Evolutionary conservation across 2,113 vertebrate genomes (phyloP).

Genomic region (Chamaetylas fuelleborni): DNA sequence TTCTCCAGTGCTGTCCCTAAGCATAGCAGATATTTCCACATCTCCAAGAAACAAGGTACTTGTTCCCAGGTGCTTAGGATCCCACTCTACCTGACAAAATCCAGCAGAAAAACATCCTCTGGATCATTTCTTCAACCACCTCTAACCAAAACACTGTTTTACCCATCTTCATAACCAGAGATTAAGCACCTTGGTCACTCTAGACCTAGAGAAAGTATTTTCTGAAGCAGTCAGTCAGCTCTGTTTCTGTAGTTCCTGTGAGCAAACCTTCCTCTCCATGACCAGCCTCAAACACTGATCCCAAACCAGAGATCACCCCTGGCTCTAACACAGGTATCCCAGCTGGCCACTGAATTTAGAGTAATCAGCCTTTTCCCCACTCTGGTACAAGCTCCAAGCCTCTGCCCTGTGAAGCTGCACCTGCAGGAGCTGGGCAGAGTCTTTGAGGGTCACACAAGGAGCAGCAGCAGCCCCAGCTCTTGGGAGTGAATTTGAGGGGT

Average conservation of each 20-base stretch:
- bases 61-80: neutral
- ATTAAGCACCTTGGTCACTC: neutral
- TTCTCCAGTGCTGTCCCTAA: neutral
- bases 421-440: neutral
- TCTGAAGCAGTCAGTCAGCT: neutral
- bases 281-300: neutral
- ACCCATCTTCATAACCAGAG: neutral
- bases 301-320: neutral
- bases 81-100: neutral
- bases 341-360: fast-evolving
- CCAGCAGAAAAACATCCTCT: neutral
- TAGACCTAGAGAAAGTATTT: neutral
- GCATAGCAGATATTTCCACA: neutral
- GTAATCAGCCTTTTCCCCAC: neutral
- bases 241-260: neutral
- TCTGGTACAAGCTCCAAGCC: neutral
- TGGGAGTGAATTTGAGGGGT: neutral
- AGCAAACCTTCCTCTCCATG: neutral
- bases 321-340: neutral
- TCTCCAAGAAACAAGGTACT: neutral
- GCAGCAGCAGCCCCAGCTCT: neutral
- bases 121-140: neutral
- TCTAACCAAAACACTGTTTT: neutral
- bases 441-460: neutral
- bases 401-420: neutral